phyloP scores from a whole-genome alignment of 2,888 invertebrate species.

The Drosophila formosana region DNA sequence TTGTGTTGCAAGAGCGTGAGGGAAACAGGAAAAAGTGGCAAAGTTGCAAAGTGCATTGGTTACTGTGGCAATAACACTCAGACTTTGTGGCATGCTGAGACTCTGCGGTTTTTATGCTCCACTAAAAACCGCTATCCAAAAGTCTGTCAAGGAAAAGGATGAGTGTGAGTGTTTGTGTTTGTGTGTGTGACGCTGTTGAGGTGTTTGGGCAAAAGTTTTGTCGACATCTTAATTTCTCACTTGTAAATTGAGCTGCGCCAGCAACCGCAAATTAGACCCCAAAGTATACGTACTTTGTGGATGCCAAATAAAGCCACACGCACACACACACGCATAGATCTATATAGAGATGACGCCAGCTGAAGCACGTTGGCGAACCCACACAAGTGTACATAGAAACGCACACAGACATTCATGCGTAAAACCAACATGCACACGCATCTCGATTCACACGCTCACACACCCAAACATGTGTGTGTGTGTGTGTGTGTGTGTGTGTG shows the following conservation, averaged over 20 bases:
- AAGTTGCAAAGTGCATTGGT: constrained; percentile 67
- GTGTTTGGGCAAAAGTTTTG: constrained; percentile 70
- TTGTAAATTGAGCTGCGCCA: constrained; percentile 78
- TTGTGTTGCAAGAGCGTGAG: not conserved
- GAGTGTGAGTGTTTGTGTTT: constrained; percentile 9
- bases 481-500: no score
- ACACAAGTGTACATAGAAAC: constrained; percentile 9
- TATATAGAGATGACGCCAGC: not conserved
- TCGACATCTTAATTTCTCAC: constrained; percentile 80
- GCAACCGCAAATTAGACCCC: constrained; percentile 79
- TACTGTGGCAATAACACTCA: constrained; percentile 64
- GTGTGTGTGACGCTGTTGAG: constrained; percentile 39
- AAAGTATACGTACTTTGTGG: constrained; percentile 77
- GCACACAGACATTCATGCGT: constrained; percentile 50
- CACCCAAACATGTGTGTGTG: no score
- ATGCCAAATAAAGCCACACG: constrained; percentile 60
- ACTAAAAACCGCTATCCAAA: constrained; percentile 35
- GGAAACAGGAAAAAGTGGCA: not conserved
- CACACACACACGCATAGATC: constrained; percentile 30
- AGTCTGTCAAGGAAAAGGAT: not conserved
- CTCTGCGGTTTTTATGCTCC: constrained; percentile 52
- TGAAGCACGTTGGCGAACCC: constrained; percentile 6
- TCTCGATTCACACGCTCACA: constrained; percentile 25
- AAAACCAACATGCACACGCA: constrained; percentile 44
- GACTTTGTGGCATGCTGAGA: constrained; percentile 70